Base-by-base conservation (phyloP, 1,140 invertebrate species). In the Tetragonula clypearis region DNA sequence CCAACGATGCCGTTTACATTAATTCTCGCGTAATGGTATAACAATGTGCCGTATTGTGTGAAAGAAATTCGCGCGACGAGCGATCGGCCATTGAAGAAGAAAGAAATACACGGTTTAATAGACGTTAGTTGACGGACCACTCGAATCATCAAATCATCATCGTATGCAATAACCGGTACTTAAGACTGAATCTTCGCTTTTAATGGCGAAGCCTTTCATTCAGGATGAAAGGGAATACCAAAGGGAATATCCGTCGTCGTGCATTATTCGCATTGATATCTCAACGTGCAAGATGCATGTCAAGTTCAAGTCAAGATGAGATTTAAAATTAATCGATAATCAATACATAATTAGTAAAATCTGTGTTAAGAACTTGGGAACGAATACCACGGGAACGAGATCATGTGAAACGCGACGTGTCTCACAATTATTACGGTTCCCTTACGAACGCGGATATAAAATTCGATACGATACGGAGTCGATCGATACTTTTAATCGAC, bases 131-230 rank as follows among this genome's bases (percentile, higher is more conserved):
- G 75, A 84, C 56, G 82, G 82, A 84, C 76, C 56, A 60, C 76
- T 79, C 76, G 82, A 35, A 35, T 35, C 35, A 8, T 69, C 65
- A 58, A 49, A 30, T 83, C 73, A 83, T 55, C 62, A 30, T 65
- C 71, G 75, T 62, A 79, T 79, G 76, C 82, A 79, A 84, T 84
- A 84, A 84, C 82, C 76, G 76, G 76, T 84, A 84, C 82, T 84
- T 79, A 79, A 84, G 62, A 4, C 41, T 0, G 41, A 76, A 78
- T 55, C 41, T 49, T 84, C 82, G 35, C 75, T 71, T 79, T 84
- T 84, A 84, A 84, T 23, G 56, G 76, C 56, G 53, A 11, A 56
- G 62, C 82, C 76, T 84, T 84, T 84, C 82, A 79, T 79, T 49
- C 76, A n/a, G 68, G 68, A 84, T 84, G 82, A 84, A 84, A 84